Conservation (phyloP, 1,140 invertebrate genomes). For the Temnothorax longispinosus region DNA sequence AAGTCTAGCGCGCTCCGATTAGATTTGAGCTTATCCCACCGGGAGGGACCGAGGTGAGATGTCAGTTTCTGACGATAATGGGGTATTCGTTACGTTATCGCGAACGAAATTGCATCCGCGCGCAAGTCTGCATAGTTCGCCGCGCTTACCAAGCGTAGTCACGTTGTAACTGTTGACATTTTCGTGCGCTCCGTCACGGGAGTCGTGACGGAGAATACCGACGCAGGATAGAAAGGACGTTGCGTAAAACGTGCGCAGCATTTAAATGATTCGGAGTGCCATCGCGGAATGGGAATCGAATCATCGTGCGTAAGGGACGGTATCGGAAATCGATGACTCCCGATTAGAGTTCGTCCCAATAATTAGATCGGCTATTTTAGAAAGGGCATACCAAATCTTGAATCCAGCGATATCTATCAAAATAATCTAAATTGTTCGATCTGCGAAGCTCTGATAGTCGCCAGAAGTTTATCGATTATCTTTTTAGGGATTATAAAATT, state of each 20-base stretch:
- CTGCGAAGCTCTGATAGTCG: neutral
- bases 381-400: neutral
- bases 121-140: slow-evolving; percentile 23
- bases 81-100: slow-evolving; percentile 59
- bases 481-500: neutral
- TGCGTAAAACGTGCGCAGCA: slow-evolving; percentile 71
- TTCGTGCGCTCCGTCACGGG: slow-evolving; percentile 49
- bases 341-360: neutral
- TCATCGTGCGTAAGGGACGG: neutral
- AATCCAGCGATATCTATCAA: neutral
- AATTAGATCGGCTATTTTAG: neutral
- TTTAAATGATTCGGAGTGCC: slow-evolving; percentile 50
- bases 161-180: slow-evolving; percentile 73
- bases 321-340: slow-evolving; percentile 16
- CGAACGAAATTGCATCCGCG: slow-evolving; percentile 63
- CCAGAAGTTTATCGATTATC: neutral
- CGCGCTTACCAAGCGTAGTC: slow-evolving; percentile 61
- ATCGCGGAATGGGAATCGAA: slow-evolving; percentile 38
- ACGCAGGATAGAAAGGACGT: slow-evolving; percentile 61
- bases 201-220: slow-evolving; percentile 68
- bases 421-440: neutral
- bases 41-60: neutral
- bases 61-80: slow-evolving; percentile 46
- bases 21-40: neutral
- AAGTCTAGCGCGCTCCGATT: neutral